Conservation (phyloP, 2,888 invertebrate genomes). For the Slavum lentiscoides region DNA sequence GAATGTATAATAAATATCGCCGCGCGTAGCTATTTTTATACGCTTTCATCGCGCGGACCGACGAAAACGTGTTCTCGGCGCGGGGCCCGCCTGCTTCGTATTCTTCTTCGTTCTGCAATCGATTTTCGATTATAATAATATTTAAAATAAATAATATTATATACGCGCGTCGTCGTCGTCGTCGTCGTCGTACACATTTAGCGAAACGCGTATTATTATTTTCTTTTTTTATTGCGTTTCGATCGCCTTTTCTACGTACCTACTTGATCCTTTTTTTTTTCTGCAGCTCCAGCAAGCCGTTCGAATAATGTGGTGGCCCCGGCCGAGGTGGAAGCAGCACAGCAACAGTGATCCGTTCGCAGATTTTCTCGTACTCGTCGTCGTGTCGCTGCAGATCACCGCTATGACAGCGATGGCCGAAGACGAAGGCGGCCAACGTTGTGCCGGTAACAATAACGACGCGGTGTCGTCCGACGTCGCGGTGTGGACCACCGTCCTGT, state of each 20-base stretch:
- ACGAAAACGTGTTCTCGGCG: background rate
- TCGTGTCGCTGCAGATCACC: background rate
- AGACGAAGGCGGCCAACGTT: slow-evolving; percentile 21
- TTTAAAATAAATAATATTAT: background rate
- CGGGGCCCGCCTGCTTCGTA: too few relatives aligned
- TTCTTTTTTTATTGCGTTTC: too few relatives aligned
- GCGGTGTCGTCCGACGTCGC: background rate
- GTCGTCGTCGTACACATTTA: too few relatives aligned
- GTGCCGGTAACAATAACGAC: slow-evolving; percentile 2
- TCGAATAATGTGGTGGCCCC: slow-evolving; percentile 43
- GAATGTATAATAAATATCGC: too few relatives aligned
- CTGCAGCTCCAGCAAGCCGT: background rate
- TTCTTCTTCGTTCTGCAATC: background rate
- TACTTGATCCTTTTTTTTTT: background rate
- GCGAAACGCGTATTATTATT: too few relatives aligned
- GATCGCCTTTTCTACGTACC: background rate
- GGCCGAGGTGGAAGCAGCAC: slow-evolving; percentile 39
- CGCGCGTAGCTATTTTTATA: too few relatives aligned
- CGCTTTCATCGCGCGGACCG: slow-evolving; percentile 15
- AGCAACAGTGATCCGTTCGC: background rate
- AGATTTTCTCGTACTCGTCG: background rate
- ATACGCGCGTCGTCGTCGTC: background rate
- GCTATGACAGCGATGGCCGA: slow-evolving; percentile 9
- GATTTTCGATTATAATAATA: background rate
- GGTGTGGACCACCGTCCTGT: slow-evolving; percentile 24